Conservation (phyloP, 2,113 vertebrate genomes). For the Haliaeetus leucogaster region DNA sequence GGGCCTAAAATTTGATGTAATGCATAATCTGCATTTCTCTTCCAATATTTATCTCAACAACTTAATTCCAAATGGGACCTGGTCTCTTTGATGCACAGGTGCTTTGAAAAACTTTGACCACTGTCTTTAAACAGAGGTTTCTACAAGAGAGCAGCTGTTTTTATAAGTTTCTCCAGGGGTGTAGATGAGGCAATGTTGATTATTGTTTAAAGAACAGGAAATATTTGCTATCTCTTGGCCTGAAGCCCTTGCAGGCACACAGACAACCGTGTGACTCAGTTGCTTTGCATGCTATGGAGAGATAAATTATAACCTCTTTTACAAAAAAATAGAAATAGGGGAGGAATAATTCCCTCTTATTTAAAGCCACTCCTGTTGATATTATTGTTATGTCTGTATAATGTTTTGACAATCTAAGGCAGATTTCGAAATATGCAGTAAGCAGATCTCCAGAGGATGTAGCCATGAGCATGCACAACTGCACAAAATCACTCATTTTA, state of each 20-base stretch:
- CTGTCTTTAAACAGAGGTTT: not conserved
- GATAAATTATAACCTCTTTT: not conserved
- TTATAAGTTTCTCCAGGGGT: not conserved
- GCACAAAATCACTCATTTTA: not conserved
- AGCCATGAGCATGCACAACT: not conserved
- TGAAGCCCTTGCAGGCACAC: not conserved
- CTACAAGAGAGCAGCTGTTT: not conserved
- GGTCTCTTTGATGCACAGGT: not conserved
- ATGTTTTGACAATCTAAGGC: not conserved
- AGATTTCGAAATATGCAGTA: not conserved
- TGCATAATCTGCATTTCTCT: not conserved
- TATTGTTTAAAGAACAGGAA: not conserved
- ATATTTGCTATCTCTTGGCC: not conserved
- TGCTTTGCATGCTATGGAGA: not conserved
- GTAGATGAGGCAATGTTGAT: not conserved
- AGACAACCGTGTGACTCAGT: not conserved
- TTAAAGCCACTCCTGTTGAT: not conserved
- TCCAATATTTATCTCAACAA: not conserved
- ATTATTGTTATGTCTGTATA: not conserved
- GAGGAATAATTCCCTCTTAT: not conserved
- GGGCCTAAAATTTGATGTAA: not conserved
- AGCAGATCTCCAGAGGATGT: not conserved
- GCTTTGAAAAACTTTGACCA: not conserved
- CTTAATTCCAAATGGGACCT: not conserved
- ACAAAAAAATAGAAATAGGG: not conserved